Conservation (phyloP, 2,888 invertebrate genomes). For the Geotrupes spiniger region DNA sequence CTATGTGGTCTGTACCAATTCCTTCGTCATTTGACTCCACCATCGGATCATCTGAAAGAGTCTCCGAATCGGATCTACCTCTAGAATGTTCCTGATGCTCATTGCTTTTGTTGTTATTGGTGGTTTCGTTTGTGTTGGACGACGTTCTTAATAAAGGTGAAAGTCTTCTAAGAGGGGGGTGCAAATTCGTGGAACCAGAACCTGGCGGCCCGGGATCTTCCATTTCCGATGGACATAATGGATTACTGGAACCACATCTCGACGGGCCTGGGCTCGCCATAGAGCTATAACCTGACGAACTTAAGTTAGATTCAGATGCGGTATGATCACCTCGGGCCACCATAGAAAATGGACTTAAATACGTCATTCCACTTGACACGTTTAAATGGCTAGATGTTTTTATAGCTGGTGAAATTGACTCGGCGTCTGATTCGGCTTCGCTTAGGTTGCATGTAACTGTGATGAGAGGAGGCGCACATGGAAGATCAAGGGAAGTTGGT, state of each 20-base stretch:
- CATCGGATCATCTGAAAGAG: slow-evolving; percentile 68
- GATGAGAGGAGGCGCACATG: slow-evolving; percentile 65
- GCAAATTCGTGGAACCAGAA: slow-evolving; percentile 35
- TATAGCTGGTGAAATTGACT: slow-evolving; percentile 62
- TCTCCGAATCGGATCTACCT: slow-evolving; percentile 71
- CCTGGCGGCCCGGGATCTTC: slow-evolving; percentile 68
- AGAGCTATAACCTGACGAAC: slow-evolving; percentile 81
- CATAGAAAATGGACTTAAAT: slow-evolving; percentile 76
- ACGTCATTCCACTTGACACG: slow-evolving; percentile 63
- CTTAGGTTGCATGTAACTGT: slow-evolving; percentile 75
- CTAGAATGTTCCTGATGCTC: slow-evolving; percentile 55
- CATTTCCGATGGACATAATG: slow-evolving; percentile 72
- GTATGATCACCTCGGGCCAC: slow-evolving; percentile 69
- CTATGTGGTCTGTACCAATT: slow-evolving; percentile 69
- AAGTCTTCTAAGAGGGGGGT: slow-evolving; percentile 50
- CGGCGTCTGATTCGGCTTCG: slow-evolving; percentile 71
- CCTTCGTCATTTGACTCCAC: slow-evolving; percentile 75
- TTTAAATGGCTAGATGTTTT: slow-evolving; percentile 47
- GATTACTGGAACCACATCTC: slow-evolving; percentile 77
- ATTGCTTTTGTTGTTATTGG: slow-evolving; percentile 41
- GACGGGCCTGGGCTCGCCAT: slow-evolving; percentile 84
- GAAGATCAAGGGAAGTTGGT: slow-evolving; percentile 59
- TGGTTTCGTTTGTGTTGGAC: slow-evolving; percentile 37
- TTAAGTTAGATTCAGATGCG: slow-evolving; percentile 79
- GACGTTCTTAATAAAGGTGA: slow-evolving; percentile 63